These are phyloP conservation scores for Liopterus haemorrhoidalis DNA, from an alignment of 2,888 invertebrate genomes.

Conservation along the genomic window DNA sequence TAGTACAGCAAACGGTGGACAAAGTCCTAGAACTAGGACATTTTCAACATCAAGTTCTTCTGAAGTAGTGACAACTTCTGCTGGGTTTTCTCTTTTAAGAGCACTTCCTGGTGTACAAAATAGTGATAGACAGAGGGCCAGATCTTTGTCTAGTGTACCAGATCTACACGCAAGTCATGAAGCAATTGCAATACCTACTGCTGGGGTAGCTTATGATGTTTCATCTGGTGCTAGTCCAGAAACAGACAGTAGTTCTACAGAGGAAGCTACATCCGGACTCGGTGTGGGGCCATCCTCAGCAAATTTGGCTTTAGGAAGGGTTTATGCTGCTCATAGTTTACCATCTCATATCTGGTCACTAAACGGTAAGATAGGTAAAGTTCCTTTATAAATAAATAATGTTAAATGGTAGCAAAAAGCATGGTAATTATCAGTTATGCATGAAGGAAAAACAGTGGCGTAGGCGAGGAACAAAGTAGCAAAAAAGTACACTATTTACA, in stretches of 20 bases:
- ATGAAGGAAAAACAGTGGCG: too few species aligned
- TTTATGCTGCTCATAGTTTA: constrained; percentile 82
- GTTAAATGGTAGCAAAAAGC: neutral
- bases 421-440: neutral
- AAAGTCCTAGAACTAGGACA: constrained; percentile 65
- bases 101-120: constrained; percentile 51
- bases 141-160: constrained; percentile 77
- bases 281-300: constrained; percentile 42
- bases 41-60: constrained; percentile 68
- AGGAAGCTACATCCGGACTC: constrained; percentile 54
- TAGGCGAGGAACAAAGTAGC: too few species aligned
- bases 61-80: constrained; percentile 55
- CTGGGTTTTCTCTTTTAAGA: constrained; percentile 62
- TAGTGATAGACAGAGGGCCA: constrained; percentile 73
- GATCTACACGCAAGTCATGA: constrained; percentile 57
- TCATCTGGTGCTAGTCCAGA: constrained; percentile 61
- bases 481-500: too few species aligned
- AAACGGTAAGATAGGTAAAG: constrained; percentile 82
- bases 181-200: constrained; percentile 58
- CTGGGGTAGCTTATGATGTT: constrained; percentile 56
- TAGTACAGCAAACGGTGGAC: constrained; percentile 72
- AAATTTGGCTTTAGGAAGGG: constrained; percentile 63
- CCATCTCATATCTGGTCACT: constrained; percentile 90
- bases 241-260: constrained; percentile 63
- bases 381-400: constrained; percentile 4